Conservation (phyloP, 1,140 invertebrate genomes). For the Tetragonula clypearis region DNA sequence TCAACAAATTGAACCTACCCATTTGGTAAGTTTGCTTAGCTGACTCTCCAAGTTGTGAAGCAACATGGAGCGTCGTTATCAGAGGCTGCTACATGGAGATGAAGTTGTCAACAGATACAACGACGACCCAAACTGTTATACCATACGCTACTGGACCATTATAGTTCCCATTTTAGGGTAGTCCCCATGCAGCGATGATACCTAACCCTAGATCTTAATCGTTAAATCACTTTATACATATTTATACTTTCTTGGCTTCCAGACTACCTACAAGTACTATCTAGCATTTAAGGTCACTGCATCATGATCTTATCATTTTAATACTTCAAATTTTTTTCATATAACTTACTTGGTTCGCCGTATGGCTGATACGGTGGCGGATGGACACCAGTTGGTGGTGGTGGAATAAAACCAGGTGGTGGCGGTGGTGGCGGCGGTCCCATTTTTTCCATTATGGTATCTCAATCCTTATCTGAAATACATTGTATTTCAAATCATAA, state of each 20-base stretch:
- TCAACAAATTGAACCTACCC: not conserved
- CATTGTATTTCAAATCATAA: not conserved
- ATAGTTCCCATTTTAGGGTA: not conserved
- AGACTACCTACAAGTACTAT: not conserved
- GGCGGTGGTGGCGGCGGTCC: slow-evolving; percentile 51
- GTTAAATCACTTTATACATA: not conserved
- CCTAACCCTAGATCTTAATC: not conserved
- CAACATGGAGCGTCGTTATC: not conserved
- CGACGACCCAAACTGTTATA: not conserved
- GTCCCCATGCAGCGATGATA: not conserved
- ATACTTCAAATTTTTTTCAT: not conserved
- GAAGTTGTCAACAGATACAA: too few species aligned
- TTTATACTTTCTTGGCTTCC: not conserved
- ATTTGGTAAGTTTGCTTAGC: not conserved
- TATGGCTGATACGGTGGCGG: not conserved
- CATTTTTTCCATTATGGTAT: slow-evolving; percentile 44
- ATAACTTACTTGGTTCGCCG: slow-evolving; percentile 14
- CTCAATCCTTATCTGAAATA: slow-evolving; percentile 21
- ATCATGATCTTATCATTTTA: not conserved
- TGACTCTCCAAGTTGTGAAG: not conserved
- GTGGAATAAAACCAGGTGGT: slow-evolving; percentile 49
- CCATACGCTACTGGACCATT: not conserved
- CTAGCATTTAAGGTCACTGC: not conserved
- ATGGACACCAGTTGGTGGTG: slow-evolving; percentile 34
- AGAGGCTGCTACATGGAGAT: too few species aligned